Evolutionary conservation across 2,888 invertebrate species (phyloP).

Genomic region (Acrobasis suavella): DNA sequence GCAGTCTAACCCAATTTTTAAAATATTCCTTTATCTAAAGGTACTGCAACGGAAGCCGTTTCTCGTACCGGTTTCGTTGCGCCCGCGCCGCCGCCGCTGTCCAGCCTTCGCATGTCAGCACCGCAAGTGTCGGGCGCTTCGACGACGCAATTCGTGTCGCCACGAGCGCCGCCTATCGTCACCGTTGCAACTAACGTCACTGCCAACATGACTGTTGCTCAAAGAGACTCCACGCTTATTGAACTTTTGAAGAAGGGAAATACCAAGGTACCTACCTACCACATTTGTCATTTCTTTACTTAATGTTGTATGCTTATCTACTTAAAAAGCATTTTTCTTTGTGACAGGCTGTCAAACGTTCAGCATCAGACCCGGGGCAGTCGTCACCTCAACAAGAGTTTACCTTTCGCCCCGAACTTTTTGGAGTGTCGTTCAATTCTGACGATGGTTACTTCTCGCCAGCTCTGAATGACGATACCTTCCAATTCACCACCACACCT

Average conservation of each 20-base stretch:
- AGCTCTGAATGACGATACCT: slow-evolving; percentile 88
- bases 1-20: too few relatives aligned
- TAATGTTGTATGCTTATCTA: background rate
- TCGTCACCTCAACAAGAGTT: slow-evolving; percentile 81
- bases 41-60: slow-evolving; percentile 51
- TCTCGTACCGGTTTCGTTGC: slow-evolving; percentile 68
- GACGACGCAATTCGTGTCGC: slow-evolving; percentile 77
- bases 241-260: slow-evolving; percentile 88
- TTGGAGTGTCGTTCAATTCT: slow-evolving; percentile 84
- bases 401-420: slow-evolving; percentile 83
- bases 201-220: slow-evolving; percentile 54
- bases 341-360: slow-evolving; percentile 85
- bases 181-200: slow-evolving; percentile 59
- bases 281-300: too few relatives aligned
- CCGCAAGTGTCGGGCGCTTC: slow-evolving; percentile 71
- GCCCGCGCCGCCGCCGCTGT: slow-evolving; percentile 72
- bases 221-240: slow-evolving; percentile 90
- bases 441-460: slow-evolving; percentile 85
- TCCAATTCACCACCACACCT: slow-evolving; percentile 84
- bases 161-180: slow-evolving; percentile 67
- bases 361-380: slow-evolving; percentile 88
- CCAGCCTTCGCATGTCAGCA: slow-evolving; percentile 59
- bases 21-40: slow-evolving; percentile 36
- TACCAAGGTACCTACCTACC: slow-evolving; percentile 69
- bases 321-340: slow-evolving; percentile 18